Evolutionary conservation across 2,888 invertebrate species (phyloP).

Genomic region (Acheta domesticus): DNA sequence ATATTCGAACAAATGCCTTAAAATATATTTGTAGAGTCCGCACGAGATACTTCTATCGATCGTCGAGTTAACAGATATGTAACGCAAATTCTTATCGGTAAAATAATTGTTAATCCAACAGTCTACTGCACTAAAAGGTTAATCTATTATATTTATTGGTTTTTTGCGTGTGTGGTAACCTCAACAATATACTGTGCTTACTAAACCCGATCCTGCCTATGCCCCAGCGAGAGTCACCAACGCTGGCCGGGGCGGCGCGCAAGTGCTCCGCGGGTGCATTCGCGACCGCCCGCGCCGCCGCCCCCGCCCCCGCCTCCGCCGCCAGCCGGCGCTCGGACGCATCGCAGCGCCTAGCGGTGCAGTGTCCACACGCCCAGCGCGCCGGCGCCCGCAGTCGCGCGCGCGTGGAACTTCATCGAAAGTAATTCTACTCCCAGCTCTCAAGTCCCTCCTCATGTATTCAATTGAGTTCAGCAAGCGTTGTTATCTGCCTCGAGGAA

Average conservation of each 20-base stretch:
- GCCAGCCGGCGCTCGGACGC: not conserved
- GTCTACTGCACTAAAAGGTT: too few relatives aligned
- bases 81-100: too few relatives aligned
- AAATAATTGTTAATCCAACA: too few relatives aligned
- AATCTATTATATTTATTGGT: too few relatives aligned
- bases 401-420: not conserved
- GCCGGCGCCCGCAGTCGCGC: not conserved
- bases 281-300: not conserved
- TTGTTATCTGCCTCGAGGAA: slow-evolving; percentile 18
- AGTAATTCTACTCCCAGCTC: not conserved
- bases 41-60: too few relatives aligned
- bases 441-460: slow-evolving; percentile 18
- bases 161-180: too few relatives aligned
- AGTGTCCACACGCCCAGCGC: not conserved
- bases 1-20: too few relatives aligned
- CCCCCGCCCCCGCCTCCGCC: too few relatives aligned
- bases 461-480: slow-evolving; percentile 18
- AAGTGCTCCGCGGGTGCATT: not conserved
- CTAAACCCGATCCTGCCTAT: not conserved
- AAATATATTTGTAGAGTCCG: too few relatives aligned
- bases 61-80: too few relatives aligned
- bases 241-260: not conserved
- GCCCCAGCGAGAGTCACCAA: too few relatives aligned
- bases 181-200: too few relatives aligned
- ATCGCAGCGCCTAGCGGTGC: not conserved